phyloP scores from a whole-genome alignment of 2,797 vertebrate genomes.

The Hydrolagus colliei region DNA sequence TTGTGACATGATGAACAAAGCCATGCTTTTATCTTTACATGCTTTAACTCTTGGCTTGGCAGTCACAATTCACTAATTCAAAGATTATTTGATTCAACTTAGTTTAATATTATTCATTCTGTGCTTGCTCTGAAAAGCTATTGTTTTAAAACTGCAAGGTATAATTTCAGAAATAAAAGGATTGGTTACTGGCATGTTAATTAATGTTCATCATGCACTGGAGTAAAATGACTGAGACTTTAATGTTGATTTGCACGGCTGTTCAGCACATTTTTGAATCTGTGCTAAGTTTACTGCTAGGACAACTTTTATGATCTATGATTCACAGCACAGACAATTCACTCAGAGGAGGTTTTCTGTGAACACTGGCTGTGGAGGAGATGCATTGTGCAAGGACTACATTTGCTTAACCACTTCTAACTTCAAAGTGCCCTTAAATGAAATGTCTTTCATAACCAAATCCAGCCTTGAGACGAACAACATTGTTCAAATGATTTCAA shows the following conservation, averaged over 20 bases:
- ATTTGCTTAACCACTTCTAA: not conserved
- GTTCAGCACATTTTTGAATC: not conserved
- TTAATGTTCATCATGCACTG: not conserved
- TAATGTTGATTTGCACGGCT: not conserved
- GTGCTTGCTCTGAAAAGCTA: not conserved
- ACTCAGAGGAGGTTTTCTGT: not conserved
- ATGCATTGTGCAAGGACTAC: not conserved
- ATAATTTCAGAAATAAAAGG: not conserved
- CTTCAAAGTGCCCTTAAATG: conserved; percentile 4
- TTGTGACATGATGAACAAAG: not conserved
- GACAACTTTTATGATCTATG: not conserved
- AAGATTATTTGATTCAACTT: not conserved
- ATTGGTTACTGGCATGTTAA: not conserved
- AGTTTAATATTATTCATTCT: not conserved
- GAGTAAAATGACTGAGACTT: not conserved
- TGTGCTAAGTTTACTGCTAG: not conserved
- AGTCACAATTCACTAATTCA: not conserved
- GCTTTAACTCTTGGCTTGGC: not conserved
- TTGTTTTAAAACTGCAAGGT: not conserved
- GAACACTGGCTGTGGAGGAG: too few species aligned
- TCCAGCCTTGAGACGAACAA: not conserved
- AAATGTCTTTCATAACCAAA: not conserved
- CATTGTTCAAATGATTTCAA: not conserved
- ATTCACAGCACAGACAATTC: not conserved
- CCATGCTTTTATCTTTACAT: not conserved